These are phyloP conservation scores for Melikaiella ostensackeni DNA, from an alignment of 2,888 invertebrate species.

Conservation along the genomic window DNA sequence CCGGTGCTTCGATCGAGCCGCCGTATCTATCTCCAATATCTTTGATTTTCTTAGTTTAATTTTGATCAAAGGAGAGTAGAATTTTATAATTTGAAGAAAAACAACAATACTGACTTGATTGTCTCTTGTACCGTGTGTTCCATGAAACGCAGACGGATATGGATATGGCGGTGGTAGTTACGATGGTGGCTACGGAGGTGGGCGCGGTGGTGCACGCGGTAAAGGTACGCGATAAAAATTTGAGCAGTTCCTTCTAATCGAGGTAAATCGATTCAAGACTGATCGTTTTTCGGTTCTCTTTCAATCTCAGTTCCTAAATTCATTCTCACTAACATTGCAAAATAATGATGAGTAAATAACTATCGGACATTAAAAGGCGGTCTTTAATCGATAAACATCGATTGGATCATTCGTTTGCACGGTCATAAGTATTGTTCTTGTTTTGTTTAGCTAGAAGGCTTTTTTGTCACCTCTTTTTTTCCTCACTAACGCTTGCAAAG, in stretches of 20 bases:
- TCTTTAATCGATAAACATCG: constrained; percentile 32
- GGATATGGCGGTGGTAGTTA: constrained; percentile 93
- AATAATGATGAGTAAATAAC: neutral
- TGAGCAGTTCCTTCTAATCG: neutral
- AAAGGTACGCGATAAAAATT: constrained; percentile 85
- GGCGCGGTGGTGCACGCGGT: constrained; percentile 90
- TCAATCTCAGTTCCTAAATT: neutral
- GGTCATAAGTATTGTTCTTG: constrained; percentile 17
- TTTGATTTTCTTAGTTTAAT: neutral
- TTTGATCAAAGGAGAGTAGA: neutral
- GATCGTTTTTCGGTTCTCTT: constrained; percentile 1
- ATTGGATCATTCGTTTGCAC: constrained; percentile 31
- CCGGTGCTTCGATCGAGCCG: neutral
- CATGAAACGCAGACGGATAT: constrained; percentile 81
- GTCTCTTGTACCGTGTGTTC: constrained; percentile 74
- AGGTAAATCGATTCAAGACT: constrained; percentile 32
- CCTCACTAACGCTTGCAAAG: constrained; percentile 22
- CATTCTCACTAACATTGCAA: neutral
- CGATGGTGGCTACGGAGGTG: constrained; percentile 92
- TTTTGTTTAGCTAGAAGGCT: neutral
- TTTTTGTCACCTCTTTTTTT: constrained; percentile 7
- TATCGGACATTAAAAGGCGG: neutral
- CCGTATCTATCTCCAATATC: neutral
- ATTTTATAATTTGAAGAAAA: neutral
- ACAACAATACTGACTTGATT: constrained; percentile 55